Evolutionary conservation across 2,113 vertebrate species (phyloP).

Genomic region (Microcebus murinus): DNA sequence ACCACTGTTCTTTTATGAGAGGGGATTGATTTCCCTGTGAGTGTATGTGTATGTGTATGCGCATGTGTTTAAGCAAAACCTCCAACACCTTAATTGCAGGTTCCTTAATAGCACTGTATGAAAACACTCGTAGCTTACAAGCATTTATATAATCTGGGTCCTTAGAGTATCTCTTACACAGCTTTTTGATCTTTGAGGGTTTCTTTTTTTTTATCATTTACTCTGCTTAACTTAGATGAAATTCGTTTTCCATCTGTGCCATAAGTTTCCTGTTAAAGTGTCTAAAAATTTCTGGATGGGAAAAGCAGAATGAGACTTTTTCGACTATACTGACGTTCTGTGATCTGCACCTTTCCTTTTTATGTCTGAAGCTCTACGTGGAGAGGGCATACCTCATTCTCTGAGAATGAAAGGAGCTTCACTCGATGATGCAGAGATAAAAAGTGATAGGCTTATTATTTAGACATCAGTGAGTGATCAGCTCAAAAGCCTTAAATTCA

Average conservation of each 20-base stretch:
- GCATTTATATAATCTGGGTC: slow-evolving; percentile 49
- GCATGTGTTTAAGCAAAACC: slow-evolving; percentile 36
- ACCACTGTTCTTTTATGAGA: slow-evolving; percentile 41
- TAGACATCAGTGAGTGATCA: neutral
- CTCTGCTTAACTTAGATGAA: slow-evolving; percentile 59
- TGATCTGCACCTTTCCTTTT: neutral
- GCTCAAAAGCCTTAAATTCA: neutral
- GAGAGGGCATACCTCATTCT: neutral
- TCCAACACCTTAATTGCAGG: slow-evolving; percentile 77
- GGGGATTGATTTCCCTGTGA: slow-evolving; percentile 40
- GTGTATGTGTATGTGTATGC: neutral
- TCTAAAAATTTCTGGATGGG: slow-evolving; percentile 57
- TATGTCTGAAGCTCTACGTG: neutral
- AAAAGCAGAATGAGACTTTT: slow-evolving; percentile 44
- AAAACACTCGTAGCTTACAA: slow-evolving; percentile 54
- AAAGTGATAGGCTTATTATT: slow-evolving; percentile 1
- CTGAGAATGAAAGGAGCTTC: neutral
- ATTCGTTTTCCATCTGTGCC: slow-evolving; percentile 66
- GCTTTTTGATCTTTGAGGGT: slow-evolving; percentile 48
- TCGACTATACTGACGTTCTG: neutral
- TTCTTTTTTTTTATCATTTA: neutral
- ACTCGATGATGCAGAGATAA: neutral
- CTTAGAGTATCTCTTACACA: slow-evolving; percentile 54
- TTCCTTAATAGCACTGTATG: slow-evolving; percentile 66
- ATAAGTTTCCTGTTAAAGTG: slow-evolving; percentile 40